These are phyloP conservation scores for Goniozus legneri DNA, from an alignment of 1,140 invertebrate species.

Conservation along the genomic window DNA sequence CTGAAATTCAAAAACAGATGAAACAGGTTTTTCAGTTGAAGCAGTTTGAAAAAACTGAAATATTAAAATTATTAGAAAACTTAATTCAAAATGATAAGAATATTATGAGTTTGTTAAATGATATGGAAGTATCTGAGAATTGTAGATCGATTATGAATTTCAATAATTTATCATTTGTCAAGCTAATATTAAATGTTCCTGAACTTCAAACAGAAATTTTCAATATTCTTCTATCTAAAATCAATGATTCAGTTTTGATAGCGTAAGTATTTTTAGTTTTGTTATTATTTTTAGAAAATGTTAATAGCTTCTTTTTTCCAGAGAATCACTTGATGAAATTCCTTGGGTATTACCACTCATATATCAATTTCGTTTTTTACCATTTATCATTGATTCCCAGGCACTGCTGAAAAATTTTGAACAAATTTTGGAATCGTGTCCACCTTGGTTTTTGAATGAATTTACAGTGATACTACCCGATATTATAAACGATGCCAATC, in stretches of 20 bases:
- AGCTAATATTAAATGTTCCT: conserved; percentile 41
- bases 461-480: conserved; percentile 44
- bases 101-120: conserved; percentile 33
- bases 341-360: conserved; percentile 38
- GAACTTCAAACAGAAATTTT: conserved; percentile 37
- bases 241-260: conserved; percentile 40
- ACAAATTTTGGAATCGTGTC: conserved; percentile 41
- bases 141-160: conserved; percentile 16
- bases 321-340: conserved; percentile 32
- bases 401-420: conserved; percentile 32
- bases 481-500: conserved; percentile 42
- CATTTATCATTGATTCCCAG: conserved; percentile 32
- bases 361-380: conserved; percentile 47
- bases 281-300: conserved; percentile 4
- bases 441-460: conserved; percentile 45
- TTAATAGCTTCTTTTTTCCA: conserved; percentile 17
- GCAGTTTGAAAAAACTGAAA: conserved; percentile 23
- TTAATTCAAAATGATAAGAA: conserved; percentile 35
- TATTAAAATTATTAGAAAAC: conserved; percentile 34
- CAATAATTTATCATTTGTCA: conserved; percentile 33
- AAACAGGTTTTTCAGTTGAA: no score
- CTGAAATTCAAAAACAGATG: not conserved
- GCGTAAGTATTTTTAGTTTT: conserved; percentile 26
- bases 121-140: conserved; percentile 30
- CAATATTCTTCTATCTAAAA: conserved; percentile 32